phyloP scores from a whole-genome alignment of 1,140 invertebrate genomes.

The Drosophila paulistorum region DNA sequence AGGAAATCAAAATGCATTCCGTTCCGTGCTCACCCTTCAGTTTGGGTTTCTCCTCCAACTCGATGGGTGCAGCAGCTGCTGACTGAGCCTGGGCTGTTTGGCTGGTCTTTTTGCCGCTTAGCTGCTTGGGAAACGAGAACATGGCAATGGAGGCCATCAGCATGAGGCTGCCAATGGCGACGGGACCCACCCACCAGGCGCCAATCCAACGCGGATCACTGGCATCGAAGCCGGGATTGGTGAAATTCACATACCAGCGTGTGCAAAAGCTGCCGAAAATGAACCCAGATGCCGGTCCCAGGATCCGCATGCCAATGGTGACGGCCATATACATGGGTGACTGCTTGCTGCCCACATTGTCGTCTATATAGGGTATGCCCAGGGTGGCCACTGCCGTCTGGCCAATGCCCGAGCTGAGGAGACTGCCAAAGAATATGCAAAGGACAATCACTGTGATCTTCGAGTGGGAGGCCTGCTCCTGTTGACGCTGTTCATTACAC shows the following conservation, averaged over 20 bases:
- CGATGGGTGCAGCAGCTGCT: constrained; percentile 28
- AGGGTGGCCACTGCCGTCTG: constrained; percentile 96
- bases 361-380: constrained; percentile 97
- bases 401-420: constrained; percentile 95
- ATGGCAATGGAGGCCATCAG: constrained; percentile 92
- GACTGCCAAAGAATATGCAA: constrained; percentile 93
- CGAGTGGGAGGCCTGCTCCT: constrained; percentile 87
- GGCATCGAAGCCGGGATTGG: constrained; percentile 89
- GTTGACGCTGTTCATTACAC: constrained; percentile 85
- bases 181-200: constrained; percentile 94
- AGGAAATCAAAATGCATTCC: background rate
- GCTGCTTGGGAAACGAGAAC: constrained; percentile 93
- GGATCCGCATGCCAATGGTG: constrained; percentile 94
- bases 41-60: constrained; percentile 73
- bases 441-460: constrained; percentile 91
- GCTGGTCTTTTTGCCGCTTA: constrained; percentile 80
- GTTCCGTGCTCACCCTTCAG: constrained; percentile 59
- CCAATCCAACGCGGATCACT: constrained; percentile 95
- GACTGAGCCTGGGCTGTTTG: constrained; percentile 20
- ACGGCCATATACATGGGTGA: constrained; percentile 97
- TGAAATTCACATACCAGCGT: constrained; percentile 92
- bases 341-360: constrained; percentile 95
- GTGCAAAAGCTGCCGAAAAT: constrained; percentile 96
- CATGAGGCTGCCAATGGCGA: constrained; percentile 91
- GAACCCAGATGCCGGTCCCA: constrained; percentile 95